Percentiles rank a stretch among this genome's conserved stretches.
phyloP scores from a whole-genome alignment of 2,888 invertebrate species.

The Dolomedes plantarius region DNA sequence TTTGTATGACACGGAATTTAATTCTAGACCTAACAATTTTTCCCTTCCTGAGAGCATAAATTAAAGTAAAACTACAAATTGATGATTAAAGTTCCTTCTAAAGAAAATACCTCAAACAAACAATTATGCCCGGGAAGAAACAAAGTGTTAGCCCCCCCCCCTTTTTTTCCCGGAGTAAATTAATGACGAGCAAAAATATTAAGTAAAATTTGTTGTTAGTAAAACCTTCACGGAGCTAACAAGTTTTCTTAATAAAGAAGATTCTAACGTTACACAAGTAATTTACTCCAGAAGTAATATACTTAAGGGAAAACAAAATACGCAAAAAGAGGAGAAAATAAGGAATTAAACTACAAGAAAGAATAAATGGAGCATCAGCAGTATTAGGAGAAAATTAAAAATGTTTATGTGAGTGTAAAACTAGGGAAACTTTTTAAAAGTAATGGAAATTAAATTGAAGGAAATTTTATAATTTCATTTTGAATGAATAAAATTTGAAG shows the following conservation, averaged over 20 bases:
- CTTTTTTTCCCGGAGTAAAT: background rate
- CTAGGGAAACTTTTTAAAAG: no score
- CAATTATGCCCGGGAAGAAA: background rate
- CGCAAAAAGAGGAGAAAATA: background rate
- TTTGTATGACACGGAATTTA: no score
- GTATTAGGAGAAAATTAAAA: no score
- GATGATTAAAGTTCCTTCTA: background rate
- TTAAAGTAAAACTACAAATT: background rate
- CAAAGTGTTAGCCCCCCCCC: background rate
- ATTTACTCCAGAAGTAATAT: background rate
- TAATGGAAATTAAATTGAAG: no score
- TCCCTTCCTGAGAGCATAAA: no score
- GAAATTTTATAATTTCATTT: no score
- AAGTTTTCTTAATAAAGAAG: slow-evolving; percentile 8
- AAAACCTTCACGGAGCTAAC: background rate
- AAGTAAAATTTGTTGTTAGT: background rate
- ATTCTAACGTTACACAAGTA: slow-evolving; percentile 2
- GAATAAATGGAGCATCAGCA: background rate
- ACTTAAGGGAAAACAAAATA: background rate
- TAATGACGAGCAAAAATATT: background rate
- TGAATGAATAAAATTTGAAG: no score
- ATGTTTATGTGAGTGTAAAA: no score
- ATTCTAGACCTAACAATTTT: no score
- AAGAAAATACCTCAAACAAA: background rate
- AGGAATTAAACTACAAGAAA: background rate